Percentiles rank a stretch among this genome's conserved stretches.
These are phyloP conservation scores for Ophonus ardosiacus DNA, from an alignment of 2,888 invertebrate species.

Conservation along the genomic window DNA sequence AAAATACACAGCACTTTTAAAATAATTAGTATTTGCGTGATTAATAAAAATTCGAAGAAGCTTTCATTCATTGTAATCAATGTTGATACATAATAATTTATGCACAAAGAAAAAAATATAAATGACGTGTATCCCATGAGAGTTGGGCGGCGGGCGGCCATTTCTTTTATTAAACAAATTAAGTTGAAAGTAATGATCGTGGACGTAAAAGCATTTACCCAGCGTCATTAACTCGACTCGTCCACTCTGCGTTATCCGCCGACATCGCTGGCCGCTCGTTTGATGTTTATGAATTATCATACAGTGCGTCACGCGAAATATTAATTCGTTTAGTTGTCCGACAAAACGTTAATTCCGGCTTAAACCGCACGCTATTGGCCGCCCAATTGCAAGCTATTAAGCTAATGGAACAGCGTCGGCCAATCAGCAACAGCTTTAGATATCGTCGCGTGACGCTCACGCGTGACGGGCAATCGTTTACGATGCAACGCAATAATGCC, in stretches of 20 bases:
- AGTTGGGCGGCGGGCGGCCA: slow-evolving; percentile 34
- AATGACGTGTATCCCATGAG: slow-evolving; percentile 1
- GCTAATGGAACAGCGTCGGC: slow-evolving; percentile 73
- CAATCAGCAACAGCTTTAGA: slow-evolving; percentile 74
- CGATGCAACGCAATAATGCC: slow-evolving; percentile 35
- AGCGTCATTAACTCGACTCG: slow-evolving; percentile 19
- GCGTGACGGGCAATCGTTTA: slow-evolving; percentile 59
- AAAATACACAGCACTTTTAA: background rate
- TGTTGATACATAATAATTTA: background rate
- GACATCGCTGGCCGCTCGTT: slow-evolving; percentile 42
- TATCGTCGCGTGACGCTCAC: slow-evolving; percentile 64
- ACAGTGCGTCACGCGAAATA: slow-evolving; percentile 61
- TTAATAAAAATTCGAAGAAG: background rate
- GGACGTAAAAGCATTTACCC: slow-evolving; percentile 28
- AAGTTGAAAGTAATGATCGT: slow-evolving; percentile 57
- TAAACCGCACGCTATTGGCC: slow-evolving; percentile 72
- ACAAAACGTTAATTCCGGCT: slow-evolving; percentile 64
- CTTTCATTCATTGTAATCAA: background rate
- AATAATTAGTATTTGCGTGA: background rate
- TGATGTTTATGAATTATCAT: slow-evolving; percentile 61
- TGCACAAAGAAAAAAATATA: slow-evolving; percentile 20
- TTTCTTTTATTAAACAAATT: slow-evolving; percentile 63
- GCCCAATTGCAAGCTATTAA: slow-evolving; percentile 71
- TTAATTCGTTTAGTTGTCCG: slow-evolving; percentile 64
- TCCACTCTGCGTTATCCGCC: slow-evolving; percentile 22